phyloP scores from a whole-genome alignment of 2,797 vertebrate genomes.

The Xenentodon cancila region DNA sequence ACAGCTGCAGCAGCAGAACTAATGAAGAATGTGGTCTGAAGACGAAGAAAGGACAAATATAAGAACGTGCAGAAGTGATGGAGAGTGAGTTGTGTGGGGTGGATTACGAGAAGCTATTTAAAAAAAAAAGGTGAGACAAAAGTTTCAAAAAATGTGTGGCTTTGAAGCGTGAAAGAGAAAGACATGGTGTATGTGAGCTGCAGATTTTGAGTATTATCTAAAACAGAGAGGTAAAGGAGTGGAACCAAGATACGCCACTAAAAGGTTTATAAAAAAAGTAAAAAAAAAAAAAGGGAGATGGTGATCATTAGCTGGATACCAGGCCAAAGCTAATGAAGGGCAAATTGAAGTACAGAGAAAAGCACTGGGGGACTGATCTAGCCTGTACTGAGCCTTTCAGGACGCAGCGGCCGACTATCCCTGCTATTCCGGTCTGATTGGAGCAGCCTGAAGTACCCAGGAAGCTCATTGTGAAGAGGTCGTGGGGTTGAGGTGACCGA shows the following conservation, averaged over 20 bases:
- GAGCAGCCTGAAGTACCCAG: slow-evolving; percentile 49
- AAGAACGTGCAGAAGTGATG: slow-evolving; percentile 4
- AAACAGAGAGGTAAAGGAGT: slow-evolving; percentile 3
- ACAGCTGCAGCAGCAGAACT: slow-evolving; percentile 66
- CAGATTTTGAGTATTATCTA: slow-evolving; percentile 17
- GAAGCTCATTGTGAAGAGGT: slow-evolving; percentile 41
- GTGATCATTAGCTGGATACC: slow-evolving; percentile 56
- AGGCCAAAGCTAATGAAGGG: slow-evolving; percentile 59
- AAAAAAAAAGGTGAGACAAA: slow-evolving; percentile 3
- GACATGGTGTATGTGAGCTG: slow-evolving; percentile 3
- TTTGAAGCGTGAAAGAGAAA: slow-evolving; percentile 10
- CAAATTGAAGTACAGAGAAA: slow-evolving; percentile 23
- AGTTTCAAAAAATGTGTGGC: slow-evolving; percentile 4
- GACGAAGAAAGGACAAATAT: slow-evolving; percentile 9
- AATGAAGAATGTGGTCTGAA: slow-evolving; percentile 52
- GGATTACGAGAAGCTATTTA: slow-evolving; percentile 20
- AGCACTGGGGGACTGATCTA: slow-evolving; percentile 55
- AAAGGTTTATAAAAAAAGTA: not conserved
- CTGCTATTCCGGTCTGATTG: slow-evolving; percentile 62
- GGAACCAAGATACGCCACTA: slow-evolving; percentile 1
- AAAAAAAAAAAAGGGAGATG: slow-evolving; percentile 19
- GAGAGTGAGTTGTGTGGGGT: slow-evolving; percentile 10
- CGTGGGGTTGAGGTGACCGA: not conserved
- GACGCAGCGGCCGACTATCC: slow-evolving; percentile 17
- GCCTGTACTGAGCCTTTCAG: slow-evolving; percentile 47